A percentile compares a stretch with the other conserved stretches of the same genome.
phyloP scores from a whole-genome alignment of 1,140 invertebrate genomes.

The Cyclargus thomasi region DNA sequence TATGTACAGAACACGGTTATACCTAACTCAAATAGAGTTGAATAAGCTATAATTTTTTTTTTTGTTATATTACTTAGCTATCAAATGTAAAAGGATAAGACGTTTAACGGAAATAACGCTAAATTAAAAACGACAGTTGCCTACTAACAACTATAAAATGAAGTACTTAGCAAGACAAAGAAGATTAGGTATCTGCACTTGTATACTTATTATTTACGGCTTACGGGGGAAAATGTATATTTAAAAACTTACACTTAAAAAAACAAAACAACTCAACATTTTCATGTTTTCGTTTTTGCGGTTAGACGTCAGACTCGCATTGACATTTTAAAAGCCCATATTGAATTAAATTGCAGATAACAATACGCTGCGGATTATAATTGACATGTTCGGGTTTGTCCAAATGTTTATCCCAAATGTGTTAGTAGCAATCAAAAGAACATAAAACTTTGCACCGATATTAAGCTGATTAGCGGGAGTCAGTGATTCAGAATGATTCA shows the following conservation, averaged over 20 bases:
- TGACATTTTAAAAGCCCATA: constrained; percentile 4
- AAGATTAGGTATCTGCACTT: too few relatives aligned
- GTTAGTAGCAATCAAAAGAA: constrained; percentile 13
- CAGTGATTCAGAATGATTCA: constrained; percentile 12
- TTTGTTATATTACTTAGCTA: too few relatives aligned
- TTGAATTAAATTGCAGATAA: not conserved
- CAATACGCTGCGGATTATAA: not conserved
- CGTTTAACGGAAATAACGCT: too few relatives aligned
- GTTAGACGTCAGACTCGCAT: not conserved
- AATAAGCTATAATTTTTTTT: too few relatives aligned
- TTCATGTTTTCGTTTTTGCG: constrained; percentile 3
- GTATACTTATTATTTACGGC: too few relatives aligned
- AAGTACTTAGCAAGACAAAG: too few relatives aligned
- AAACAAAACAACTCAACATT: not conserved
- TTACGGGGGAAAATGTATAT: not conserved
- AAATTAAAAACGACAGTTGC: too few relatives aligned
- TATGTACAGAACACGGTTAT: too few relatives aligned
- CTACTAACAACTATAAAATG: too few relatives aligned
- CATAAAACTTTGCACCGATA: constrained; percentile 17
- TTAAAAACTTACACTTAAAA: not conserved
- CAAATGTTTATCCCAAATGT: constrained; percentile 13
- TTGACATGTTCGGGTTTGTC: constrained; percentile 1
- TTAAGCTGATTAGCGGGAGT: constrained; percentile 13
- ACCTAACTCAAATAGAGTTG: too few relatives aligned
- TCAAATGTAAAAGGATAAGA: too few relatives aligned